phyloP scores from a whole-genome alignment of 2,888 invertebrate species.

The Scaptomyza parva region DNA sequence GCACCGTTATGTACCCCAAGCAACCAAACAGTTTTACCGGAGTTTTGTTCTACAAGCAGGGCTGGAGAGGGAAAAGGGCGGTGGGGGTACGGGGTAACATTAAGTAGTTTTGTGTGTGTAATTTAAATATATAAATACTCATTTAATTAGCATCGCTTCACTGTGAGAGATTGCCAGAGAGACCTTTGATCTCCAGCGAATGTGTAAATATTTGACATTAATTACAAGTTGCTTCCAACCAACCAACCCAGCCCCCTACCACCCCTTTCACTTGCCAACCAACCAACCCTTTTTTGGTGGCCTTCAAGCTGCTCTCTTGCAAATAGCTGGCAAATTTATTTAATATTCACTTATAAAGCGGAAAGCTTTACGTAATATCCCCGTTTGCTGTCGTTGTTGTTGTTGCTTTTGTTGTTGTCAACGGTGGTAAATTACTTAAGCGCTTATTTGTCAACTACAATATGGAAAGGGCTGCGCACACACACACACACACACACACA shows the following conservation, averaged over 20 bases:
- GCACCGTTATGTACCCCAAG: too few relatives aligned
- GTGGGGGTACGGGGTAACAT: slow-evolving; percentile 1
- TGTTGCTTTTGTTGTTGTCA: slow-evolving; percentile 40
- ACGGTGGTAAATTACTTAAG: slow-evolving; percentile 75
- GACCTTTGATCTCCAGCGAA: slow-evolving; percentile 76
- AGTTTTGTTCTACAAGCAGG: not conserved
- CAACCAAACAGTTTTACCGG: too few relatives aligned
- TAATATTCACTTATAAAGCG: slow-evolving; percentile 76
- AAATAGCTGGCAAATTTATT: slow-evolving; percentile 78
- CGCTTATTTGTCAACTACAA: slow-evolving; percentile 76
- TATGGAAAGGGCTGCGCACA: slow-evolving; percentile 39
- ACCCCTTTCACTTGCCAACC: not conserved
- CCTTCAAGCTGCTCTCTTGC: slow-evolving; percentile 56
- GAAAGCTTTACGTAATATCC: slow-evolving; percentile 36
- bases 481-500: slow-evolving; percentile 23
- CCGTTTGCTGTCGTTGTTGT: not conserved
- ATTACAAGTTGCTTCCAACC: slow-evolving; percentile 66
- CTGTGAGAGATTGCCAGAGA: slow-evolving; percentile 50
- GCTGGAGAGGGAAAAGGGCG: not conserved
- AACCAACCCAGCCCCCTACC: slow-evolving; percentile 9
- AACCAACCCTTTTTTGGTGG: slow-evolving; percentile 15
- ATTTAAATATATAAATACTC: slow-evolving; percentile 81
- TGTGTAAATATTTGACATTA: slow-evolving; percentile 80
- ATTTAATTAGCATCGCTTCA: slow-evolving; percentile 75
- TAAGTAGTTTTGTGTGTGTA: slow-evolving; percentile 74